Evolutionary conservation across 2,797 vertebrate genomes (phyloP), one percentile per base, ranked within the genome.

Genomic region (Labroides dimidiatus): DNA sequence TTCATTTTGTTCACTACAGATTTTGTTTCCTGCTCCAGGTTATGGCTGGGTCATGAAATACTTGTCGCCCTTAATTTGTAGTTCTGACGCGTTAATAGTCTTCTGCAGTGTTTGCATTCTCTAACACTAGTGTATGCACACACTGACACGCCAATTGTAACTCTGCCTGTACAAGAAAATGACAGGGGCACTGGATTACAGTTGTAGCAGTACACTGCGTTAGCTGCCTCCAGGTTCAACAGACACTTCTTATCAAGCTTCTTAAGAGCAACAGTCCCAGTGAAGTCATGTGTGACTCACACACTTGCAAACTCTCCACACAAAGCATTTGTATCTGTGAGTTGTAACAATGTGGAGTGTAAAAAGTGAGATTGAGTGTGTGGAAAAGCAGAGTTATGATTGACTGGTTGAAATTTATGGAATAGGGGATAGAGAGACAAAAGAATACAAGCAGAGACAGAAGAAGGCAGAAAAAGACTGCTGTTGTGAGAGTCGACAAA

Each of bases 211-310:
- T 48, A 15, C 8, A 16, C 24, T 14, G 15, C 10, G 12, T 60
- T 17, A 30, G 67, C 48, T 66, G 24, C 48, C 50, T 33, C 24
- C 16, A 13, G 43, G 33, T 71, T 62, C 41, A 43, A 59, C 45
- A 48, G 51, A 57, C 23, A 19, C 49, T 19, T 39, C 57, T 69
- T 69, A 72, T 77, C 37, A 39, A 50, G 58, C 59, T 54, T 58
- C 54, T 62, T 24, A 64, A 67, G 39, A 75, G 59, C 62, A 68
- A n/a, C 51, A 21, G 64, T 63, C 45, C 16, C 6, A 21, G 45
- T 47, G 42, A 50, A 63, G 24, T 69, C 68, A 72, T 74, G 61
- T 77, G 73, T 77, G 78, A 77, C 69, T 62, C 74, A 73, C 37
- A 43, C 52, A 51, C 43, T 12, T 20, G 14, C 49, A 41, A 41